Percentiles rank a stretch among this genome's conserved stretches.
phyloP scores from a whole-genome alignment of 2,888 invertebrate genomes.

The Pandemis cinnamomeana region DNA sequence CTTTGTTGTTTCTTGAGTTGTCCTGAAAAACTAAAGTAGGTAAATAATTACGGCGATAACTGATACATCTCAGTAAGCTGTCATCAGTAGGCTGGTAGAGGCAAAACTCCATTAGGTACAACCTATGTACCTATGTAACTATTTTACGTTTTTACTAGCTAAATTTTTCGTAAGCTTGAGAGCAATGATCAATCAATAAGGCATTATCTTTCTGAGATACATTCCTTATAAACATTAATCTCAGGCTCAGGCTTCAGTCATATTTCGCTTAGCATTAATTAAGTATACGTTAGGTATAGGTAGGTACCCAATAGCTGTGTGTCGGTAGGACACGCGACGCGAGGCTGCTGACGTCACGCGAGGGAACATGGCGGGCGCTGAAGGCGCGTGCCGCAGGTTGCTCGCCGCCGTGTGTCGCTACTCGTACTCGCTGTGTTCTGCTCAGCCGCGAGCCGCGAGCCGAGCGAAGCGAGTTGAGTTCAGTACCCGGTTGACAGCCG shows the following conservation, averaged over 20 bases:
- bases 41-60: neutral
- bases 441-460: constrained; percentile 2
- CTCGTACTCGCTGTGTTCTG: constrained; percentile 25
- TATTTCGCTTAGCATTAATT: constrained; percentile 1
- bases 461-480: constrained; percentile 67
- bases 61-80: neutral
- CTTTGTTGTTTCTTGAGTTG: neutral
- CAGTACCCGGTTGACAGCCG: constrained; percentile 84
- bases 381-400: constrained; percentile 70
- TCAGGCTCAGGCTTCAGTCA: neutral
- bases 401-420: constrained; percentile 45
- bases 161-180: neutral
- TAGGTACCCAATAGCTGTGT: constrained; percentile 8
- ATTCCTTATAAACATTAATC: neutral
- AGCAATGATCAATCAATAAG: neutral
- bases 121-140: too few species aligned
- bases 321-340: constrained; percentile 44
- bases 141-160: neutral
- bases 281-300: neutral
- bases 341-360: constrained; percentile 66
- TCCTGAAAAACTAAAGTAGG: neutral
- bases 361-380: constrained; percentile 69
- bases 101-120: neutral
- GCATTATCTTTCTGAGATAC: neutral
- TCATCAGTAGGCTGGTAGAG: too few species aligned